phyloP scores from a whole-genome alignment of 2,888 invertebrate species.

The Agonopterix heracliana region DNA sequence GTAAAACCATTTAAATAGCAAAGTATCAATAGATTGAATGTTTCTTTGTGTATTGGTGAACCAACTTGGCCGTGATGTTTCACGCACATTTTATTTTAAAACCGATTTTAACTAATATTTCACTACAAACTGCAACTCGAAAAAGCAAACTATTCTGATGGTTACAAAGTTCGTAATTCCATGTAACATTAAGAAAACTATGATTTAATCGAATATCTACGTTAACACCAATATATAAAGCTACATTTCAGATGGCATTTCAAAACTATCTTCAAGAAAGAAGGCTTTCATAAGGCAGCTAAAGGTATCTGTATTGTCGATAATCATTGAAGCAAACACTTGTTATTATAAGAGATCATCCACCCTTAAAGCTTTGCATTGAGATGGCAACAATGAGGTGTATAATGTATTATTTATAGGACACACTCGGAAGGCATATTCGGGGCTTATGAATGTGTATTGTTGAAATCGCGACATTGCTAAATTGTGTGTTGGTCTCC shows the following conservation, averaged over 20 bases:
- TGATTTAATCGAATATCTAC: slow-evolving; percentile 12
- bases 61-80: slow-evolving; percentile 72
- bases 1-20: slow-evolving; percentile 75
- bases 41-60: slow-evolving; percentile 71
- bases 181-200: too few species aligned
- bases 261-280: neutral
- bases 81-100: slow-evolving; percentile 68
- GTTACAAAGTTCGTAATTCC: too few species aligned
- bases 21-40: slow-evolving; percentile 69
- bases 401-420: slow-evolving; percentile 75
- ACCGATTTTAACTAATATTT: slow-evolving; percentile 35
- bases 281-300: slow-evolving; percentile 70
- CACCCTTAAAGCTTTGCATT: slow-evolving; percentile 69
- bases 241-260: neutral
- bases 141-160: too few species aligned
- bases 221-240: neutral
- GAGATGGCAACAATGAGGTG: slow-evolving; percentile 61
- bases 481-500: slow-evolving; percentile 35
- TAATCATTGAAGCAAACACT: slow-evolving; percentile 78
- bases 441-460: slow-evolving; percentile 47
- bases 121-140: neutral
- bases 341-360: slow-evolving; percentile 78
- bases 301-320: slow-evolving; percentile 71
- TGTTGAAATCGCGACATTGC: slow-evolving; percentile 38
- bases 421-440: slow-evolving; percentile 69